Evolutionary conservation across 2,113 vertebrate genomes (phyloP), one percentile per base, ranked within the genome.

Genomic region (Limanda limanda): DNA sequence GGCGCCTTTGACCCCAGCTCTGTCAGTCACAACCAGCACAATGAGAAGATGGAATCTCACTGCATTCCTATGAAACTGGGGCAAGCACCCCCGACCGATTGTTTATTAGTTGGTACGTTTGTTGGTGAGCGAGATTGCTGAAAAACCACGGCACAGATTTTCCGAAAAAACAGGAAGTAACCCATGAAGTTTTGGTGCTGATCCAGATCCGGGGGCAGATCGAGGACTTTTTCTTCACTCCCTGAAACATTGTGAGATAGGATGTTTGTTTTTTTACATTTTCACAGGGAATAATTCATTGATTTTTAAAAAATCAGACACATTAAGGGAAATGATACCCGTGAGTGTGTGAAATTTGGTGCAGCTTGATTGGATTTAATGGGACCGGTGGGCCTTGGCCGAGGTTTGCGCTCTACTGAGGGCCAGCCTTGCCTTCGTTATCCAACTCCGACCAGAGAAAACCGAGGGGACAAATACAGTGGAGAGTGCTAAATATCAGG

Each of bases 1-100:
- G 42, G 23, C 59, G 71, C 69, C 67, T 74, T 70, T 88, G 77
- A 90, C 85, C 84, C 75, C 52, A 25, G 15, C 15, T 17, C 63
- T 77, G 81, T 86, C 87, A 74, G 23, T 88, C 87, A 84, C 68
- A 82, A 51, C 35, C 66, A 20, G 18, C 55, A 68, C 57, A 85
- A 56, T 68, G 61, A 79, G 79, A 82, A 75, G 64, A 37, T 40
- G 62, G 66, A 77, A 82, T 88, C 80, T 84, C 59, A 65, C 57
- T 37, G 63, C 79, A 76, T 82, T 87, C 79, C 63, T 68, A 17
- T 61, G 25, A 62, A 76, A 76, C 62, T 13, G 86, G 7, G 20
- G 62, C 35, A 66, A 55, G 51, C 52, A 21, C 18, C 17, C 47
- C 18, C 18, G 47, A 3, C 18, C 5, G 47, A 18, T 51, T 51